A percentile compares a stretch with the other conserved stretches of the same genome.
These are phyloP conservation scores for Peromyscus polionotus DNA, from an alignment of 2,113 vertebrate species.

Conservation along the genomic window DNA sequence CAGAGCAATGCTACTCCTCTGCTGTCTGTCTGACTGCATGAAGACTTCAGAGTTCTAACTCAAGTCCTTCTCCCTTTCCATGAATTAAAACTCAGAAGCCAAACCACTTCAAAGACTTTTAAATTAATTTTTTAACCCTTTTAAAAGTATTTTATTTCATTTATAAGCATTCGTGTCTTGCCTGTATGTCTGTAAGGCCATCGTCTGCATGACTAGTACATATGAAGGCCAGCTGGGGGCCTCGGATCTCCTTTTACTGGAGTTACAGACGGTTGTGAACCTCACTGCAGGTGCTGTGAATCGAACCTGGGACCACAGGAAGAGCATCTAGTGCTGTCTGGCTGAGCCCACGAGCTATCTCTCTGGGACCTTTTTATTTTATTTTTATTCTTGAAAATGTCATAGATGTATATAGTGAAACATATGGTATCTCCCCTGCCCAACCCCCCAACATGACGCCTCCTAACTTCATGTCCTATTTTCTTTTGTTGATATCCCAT, in stretches of 20 bases:
- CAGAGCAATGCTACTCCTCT: neutral
- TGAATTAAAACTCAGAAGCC: neutral
- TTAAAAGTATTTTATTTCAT: neutral
- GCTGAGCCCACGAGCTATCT: neutral
- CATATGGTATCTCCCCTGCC: neutral
- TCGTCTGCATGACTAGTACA: neutral
- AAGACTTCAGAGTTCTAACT: conserved; percentile 21
- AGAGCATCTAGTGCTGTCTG: neutral
- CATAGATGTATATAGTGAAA: neutral
- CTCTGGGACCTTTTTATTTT: neutral
- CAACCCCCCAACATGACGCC: neutral
- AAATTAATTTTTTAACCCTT: neutral
- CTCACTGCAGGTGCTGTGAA: neutral
- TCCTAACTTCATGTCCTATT: neutral
- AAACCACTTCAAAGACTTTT: neutral
- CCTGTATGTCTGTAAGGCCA: neutral
- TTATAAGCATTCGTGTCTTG: neutral
- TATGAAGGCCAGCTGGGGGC: neutral
- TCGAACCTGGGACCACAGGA: neutral
- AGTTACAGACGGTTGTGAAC: neutral
- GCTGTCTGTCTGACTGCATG: neutral
- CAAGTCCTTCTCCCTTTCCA: neutral
- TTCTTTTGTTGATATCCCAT: neutral
- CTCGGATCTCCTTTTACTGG: neutral
- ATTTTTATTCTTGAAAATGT: neutral